These are phyloP conservation scores for Laticauda colubrina DNA, from an alignment of 2,113 vertebrate genomes.

Conservation along the genomic window DNA sequence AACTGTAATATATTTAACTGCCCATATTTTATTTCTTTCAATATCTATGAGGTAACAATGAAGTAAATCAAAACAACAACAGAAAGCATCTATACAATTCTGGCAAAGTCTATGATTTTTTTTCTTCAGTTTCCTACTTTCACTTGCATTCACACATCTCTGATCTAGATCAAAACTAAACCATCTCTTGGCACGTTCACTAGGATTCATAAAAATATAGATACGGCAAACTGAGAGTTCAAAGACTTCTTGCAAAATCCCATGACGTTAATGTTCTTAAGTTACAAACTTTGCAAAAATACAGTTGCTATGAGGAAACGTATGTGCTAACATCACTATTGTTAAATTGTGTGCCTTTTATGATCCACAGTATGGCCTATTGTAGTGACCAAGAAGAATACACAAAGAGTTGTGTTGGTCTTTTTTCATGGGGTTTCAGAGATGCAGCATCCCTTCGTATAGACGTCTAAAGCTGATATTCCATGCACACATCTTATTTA, in stretches of 20 bases:
- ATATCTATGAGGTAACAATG: slow-evolving; percentile 75
- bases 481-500: slow-evolving; percentile 80
- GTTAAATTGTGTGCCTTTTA: slow-evolving; percentile 73
- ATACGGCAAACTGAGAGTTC: slow-evolving; percentile 60
- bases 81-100: slow-evolving; percentile 58
- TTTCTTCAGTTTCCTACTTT: slow-evolving; percentile 9
- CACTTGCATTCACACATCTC: slow-evolving; percentile 56
- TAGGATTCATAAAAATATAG: slow-evolving; percentile 64
- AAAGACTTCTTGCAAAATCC: slow-evolving; percentile 54
- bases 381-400: slow-evolving; percentile 69
- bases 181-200: slow-evolving; percentile 55
- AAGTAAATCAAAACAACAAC: slow-evolving; percentile 46
- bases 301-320: slow-evolving; percentile 51
- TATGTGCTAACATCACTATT: slow-evolving; percentile 66
- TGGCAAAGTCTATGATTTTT: slow-evolving; percentile 51
- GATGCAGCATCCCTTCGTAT: slow-evolving; percentile 69
- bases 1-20: slow-evolving; percentile 68
- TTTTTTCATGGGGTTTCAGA: slow-evolving; percentile 63
- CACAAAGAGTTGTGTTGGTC: slow-evolving; percentile 55
- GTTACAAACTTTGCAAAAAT: slow-evolving; percentile 52
- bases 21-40: slow-evolving; percentile 73
- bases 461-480: slow-evolving; percentile 68
- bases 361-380: slow-evolving; percentile 77
- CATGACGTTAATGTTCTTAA: slow-evolving; percentile 52
- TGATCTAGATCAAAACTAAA: slow-evolving; percentile 60